Base-by-base conservation (phyloP, 2,113 vertebrate genomes). In the Dicentrarchus labrax region DNA sequence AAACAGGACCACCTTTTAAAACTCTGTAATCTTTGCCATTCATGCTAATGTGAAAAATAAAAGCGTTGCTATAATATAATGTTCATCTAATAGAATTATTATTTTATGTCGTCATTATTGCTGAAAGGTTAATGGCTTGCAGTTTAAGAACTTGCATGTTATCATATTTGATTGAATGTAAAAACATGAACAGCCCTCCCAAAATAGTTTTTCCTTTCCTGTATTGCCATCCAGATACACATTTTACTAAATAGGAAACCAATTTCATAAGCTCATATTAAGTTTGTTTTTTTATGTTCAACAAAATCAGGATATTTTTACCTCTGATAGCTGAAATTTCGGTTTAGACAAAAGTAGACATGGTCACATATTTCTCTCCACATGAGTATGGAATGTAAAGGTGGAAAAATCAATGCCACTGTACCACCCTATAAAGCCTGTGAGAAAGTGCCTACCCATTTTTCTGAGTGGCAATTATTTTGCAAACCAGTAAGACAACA, bases 41-140 rank as follows among this genome's bases (percentile, higher is more conserved):
- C 17, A 57, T 73, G 47, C 39, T 68, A 73, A 78, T 57, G 36
- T 38, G 39, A 69, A 54, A 47, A 30, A 30, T 30, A 30, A 48
- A 10, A 19, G 51, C 10, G 43, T 9, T 41, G 71, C 6, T 11
- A 9, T 45, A 71, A 71, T 81, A 48, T 38, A 50, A 22, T 74
- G n/a, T 70, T 57, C 24, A 17, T 50, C 2, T 3, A n/a, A 45
- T 43, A 17, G 30, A 60, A 72, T 59, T 30, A 61, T 71, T 38
- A 41, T 56, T 62, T 22, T n/a, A 30, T 43, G 54, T 68, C 16
- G 53, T 53, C 24, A 19, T 64, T 45, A 62, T 53, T 48, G 36
- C 38, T n/a, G 16, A 80, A 76, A 76, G 80, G 66, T 83, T 76
- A 80, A 76, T 72, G 54, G 76, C 76, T 83, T 56, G 51, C 66